Base-by-base conservation (phyloP, 1,140 invertebrate species). In the Diabrotica virgifera region DNA sequence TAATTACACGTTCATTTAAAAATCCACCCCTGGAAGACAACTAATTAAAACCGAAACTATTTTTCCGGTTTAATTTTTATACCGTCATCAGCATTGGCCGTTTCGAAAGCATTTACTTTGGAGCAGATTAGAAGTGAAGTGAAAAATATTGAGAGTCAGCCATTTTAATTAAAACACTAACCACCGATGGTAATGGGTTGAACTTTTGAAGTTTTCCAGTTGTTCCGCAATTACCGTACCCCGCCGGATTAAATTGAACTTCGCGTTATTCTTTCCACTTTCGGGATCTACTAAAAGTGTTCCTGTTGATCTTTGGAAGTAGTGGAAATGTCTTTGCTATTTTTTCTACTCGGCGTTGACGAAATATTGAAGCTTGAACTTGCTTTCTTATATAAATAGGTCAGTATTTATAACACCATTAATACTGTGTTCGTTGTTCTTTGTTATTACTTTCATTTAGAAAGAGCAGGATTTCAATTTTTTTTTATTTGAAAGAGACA, bases 121-220 rank as follows among this genome's bases (percentile, higher is more conserved):
- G 62, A 64, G 60, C 59, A 64, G 40, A 46, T 46, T 46, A 46
- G 40, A 46, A 46, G 40, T 24, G 69, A 73, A 74, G 72, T 73
- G 70, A 71, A 75, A 75, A 75, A 75, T 75, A 73, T 75, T 75
- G 73, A 75, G 72, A 72, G 67, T n/a, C 40, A 70, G 68, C 70
- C 68, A 68, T 75, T 75, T 75, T 75, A 75, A 75, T 75, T 75
- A 75, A 75, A 74, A 68, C 69, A 67, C 69, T 70, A 68, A 66
- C 65, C 58, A 67, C 64, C 57, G 63, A 58, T 55, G 59, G 55
- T 57, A 36, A 57, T 57, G 36, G 55, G 55, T 57, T 36, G 24
- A 57, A 57, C 55, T 57, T 57, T 55, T 24, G 53, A 55, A 55
- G 53, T 55, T 55, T 57, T 57, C 55, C 55, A 57, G 36, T 57